phyloP scores from a whole-genome alignment of 2,888 invertebrate genomes.

The Pardosa pseudoannulata region DNA sequence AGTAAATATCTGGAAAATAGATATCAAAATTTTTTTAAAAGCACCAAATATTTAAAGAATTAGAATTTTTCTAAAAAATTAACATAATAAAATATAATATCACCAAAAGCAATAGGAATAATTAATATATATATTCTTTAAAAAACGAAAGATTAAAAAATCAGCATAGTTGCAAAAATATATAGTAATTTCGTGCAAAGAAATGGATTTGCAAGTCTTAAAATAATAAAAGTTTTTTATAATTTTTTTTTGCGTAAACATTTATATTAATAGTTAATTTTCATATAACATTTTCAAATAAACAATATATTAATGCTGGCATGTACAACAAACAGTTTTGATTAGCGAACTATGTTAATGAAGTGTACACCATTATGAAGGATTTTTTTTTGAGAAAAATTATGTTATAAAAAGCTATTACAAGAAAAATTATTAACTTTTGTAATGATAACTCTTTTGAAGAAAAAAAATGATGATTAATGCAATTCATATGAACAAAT shows the following conservation, averaged over 20 bases:
- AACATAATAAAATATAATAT: neutral
- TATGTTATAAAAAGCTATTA: no score
- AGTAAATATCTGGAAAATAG: conserved; percentile 18
- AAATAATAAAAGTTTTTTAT: no score
- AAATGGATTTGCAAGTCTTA: no score
- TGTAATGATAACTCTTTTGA: no score
- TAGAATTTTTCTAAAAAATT: neutral
- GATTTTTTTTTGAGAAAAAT: no score
- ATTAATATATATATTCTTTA: neutral
- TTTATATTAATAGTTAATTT: no score
- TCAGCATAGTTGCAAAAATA: no score
- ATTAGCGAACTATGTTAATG: neutral
- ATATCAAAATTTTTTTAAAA: conserved; percentile 6
- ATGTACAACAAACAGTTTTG: neutral
- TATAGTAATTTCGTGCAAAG: no score
- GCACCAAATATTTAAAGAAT: conserved; percentile 14
- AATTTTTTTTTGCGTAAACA: no score
- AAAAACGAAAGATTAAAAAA: neutral
- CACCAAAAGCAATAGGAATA: conserved; percentile 8
- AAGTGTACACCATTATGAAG: neutral
- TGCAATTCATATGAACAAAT: neutral
- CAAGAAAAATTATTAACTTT: no score
- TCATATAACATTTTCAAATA: neutral
- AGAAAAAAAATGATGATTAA: neutral
- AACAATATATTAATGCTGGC: neutral